Conservation (phyloP, 37 sponge, comb jelly and placozoan species). For the Halichondria panicea region DNA sequence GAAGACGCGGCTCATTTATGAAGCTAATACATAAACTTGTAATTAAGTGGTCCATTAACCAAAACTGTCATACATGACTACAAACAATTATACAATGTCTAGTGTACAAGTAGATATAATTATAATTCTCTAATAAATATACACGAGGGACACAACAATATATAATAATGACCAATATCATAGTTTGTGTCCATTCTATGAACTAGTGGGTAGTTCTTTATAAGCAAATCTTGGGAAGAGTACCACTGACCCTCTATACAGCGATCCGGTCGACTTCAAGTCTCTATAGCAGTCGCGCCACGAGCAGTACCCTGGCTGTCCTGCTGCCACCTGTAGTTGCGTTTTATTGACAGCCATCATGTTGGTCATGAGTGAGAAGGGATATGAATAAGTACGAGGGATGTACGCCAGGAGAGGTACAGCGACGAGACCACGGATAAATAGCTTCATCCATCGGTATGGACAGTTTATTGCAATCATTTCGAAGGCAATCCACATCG, state of each 20-base stretch:
- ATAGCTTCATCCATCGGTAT: conserved; percentile 6
- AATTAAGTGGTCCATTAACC: no score
- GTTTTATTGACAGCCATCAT: conserved; percentile 39
- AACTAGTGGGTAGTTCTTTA: conserved; percentile 2
- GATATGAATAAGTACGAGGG: conserved; percentile 47
- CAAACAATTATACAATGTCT: no score
- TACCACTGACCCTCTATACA: conserved; percentile 40
- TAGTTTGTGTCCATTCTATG: neutral
- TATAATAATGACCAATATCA: neutral
- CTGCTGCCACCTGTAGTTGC: conserved; percentile 21
- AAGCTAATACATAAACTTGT: no score
- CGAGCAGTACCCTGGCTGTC: conserved; percentile 15
- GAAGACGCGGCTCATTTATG: no score
- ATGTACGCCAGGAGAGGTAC: conserved; percentile 28
- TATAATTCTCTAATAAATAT: no score
- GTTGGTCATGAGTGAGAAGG: conserved; percentile 36
- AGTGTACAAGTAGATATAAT: no score
- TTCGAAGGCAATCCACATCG: conserved; percentile 29
- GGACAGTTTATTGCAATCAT: neutral
- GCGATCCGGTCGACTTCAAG: neutral
- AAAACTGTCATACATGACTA: no score
- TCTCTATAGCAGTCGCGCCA: conserved; percentile 47
- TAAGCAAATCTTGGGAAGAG: conserved; percentile 42
- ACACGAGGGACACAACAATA: no score
- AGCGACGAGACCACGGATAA: conserved; percentile 5